Percentiles rank a stretch among this genome's conserved stretches.
These are phyloP conservation scores for Xestia ashworthii DNA, from an alignment of 2,888 invertebrate genomes.

Conservation along the genomic window DNA sequence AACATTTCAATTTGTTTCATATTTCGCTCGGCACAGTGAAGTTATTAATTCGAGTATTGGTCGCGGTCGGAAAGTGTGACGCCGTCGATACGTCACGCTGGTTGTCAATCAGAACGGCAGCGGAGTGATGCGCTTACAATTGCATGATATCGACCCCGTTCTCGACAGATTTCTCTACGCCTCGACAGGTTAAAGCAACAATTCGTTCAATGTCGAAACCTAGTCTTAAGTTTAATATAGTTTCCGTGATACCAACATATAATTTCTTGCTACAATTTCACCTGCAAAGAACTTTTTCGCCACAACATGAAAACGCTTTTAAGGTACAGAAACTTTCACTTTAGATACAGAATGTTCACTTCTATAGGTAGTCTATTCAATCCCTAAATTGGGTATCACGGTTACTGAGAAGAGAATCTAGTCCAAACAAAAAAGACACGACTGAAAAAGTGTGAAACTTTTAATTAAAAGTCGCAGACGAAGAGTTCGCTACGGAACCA, in stretches of 20 bases:
- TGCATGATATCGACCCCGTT: constrained; percentile 85
- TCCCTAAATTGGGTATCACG: constrained; percentile 18
- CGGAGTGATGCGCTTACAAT: constrained; percentile 81
- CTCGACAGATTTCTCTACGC: constrained; percentile 73
- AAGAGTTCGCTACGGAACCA: constrained; percentile 1
- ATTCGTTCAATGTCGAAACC: constrained; percentile 65
- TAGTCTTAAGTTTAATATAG: constrained; percentile 36
- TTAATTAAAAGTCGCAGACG: constrained; percentile 21
- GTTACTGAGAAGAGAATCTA: constrained; percentile 21
- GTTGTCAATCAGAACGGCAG: constrained; percentile 86
- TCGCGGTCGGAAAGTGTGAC: constrained; percentile 79
- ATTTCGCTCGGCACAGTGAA: constrained; percentile 69
- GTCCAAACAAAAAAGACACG: background rate
- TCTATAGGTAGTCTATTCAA: constrained; percentile 14
- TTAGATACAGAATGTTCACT: constrained; percentile 17
- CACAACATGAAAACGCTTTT: constrained; percentile 36
- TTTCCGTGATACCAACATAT: constrained; percentile 46
- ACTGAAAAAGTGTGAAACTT: constrained; percentile 18
- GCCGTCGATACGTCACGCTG: constrained; percentile 83
- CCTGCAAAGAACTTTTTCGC: constrained; percentile 18
- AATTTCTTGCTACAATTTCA: constrained; percentile 36
- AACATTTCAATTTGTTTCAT: constrained; percentile 73
- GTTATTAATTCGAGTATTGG: constrained; percentile 76
- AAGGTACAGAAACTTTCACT: constrained; percentile 47
- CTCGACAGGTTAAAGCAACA: constrained; percentile 69